Conservation (phyloP, 2,888 invertebrate species). For the Hirtodrosophila confusa region DNA sequence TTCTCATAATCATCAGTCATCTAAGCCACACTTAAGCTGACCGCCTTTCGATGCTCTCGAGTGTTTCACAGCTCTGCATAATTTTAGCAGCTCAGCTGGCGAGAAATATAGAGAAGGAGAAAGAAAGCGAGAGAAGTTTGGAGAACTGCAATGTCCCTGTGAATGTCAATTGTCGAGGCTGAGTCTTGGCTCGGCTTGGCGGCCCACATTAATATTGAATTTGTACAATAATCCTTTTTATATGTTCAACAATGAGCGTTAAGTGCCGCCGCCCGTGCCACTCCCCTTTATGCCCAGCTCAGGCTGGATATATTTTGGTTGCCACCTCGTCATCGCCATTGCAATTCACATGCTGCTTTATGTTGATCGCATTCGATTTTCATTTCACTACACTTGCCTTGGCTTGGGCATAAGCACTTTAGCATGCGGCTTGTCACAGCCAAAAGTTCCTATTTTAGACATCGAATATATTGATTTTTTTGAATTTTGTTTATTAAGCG, state of each 20-base stretch:
- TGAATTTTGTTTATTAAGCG: too few species aligned
- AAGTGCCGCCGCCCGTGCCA: constrained; percentile 63
- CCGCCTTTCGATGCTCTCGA: constrained; percentile 54
- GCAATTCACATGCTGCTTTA: constrained; percentile 45
- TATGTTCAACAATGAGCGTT: constrained; percentile 71
- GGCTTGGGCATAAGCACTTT: not conserved
- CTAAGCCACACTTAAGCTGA: constrained; percentile 67
- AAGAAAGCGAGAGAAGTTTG: not conserved
- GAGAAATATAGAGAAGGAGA: not conserved
- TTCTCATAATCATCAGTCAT: constrained; percentile 46
- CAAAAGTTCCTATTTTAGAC: too few species aligned
- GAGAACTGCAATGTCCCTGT: not conserved
- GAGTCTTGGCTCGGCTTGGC: constrained; percentile 22
- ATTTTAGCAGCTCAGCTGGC: constrained; percentile 65
- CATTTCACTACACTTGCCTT: constrained; percentile 10
- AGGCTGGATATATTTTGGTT: constrained; percentile 56
- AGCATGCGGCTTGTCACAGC: not conserved
- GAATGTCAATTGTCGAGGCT: constrained; percentile 9
- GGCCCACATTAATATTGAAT: constrained; percentile 76
- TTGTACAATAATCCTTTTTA: constrained; percentile 78
- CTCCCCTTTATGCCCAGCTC: constrained; percentile 60
- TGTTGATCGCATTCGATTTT: constrained; percentile 61
- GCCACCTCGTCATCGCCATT: constrained; percentile 24
- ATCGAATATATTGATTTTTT: too few species aligned
- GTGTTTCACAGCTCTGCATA: constrained; percentile 73